These are phyloP conservation scores for Muscicapa comitata DNA, from an alignment of 2,797 vertebrate species.

Conservation along the genomic window DNA sequence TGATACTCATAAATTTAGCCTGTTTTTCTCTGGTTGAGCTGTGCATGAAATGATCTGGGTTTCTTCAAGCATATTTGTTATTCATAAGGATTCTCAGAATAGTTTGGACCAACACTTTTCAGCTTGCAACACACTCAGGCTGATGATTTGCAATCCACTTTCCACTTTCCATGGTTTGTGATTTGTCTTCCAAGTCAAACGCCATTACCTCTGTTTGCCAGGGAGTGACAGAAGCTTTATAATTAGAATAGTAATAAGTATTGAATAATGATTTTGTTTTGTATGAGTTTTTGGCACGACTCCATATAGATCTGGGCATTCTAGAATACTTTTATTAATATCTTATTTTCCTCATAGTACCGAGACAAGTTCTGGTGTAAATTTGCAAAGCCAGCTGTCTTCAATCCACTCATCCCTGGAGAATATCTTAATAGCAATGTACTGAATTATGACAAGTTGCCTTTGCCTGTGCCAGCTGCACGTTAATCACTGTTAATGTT, in stretches of 20 bases:
- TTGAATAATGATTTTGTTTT: constrained; percentile 24
- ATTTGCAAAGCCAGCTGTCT: constrained; percentile 32
- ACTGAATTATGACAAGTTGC: constrained; percentile 12
- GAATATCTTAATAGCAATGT: not conserved
- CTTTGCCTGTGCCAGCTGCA: not conserved
- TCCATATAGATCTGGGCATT: not conserved
- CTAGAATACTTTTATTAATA: constrained; percentile 8
- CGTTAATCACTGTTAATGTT: not conserved
- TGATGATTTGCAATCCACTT: constrained; percentile 50
- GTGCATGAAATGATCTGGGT: constrained; percentile 10
- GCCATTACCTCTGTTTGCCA: constrained; percentile 6
- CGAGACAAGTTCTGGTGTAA: not conserved
- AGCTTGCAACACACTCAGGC: not conserved
- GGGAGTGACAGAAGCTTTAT: constrained; percentile 18
- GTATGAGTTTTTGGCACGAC: not conserved
- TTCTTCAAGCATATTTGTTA: constrained; percentile 27
- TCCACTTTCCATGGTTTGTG: not conserved
- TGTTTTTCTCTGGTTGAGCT: constrained; percentile 19
- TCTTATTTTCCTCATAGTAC: not conserved
- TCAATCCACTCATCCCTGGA: not conserved
- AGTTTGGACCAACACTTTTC: not conserved
- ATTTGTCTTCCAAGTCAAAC: constrained; percentile 30
- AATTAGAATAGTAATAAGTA: constrained; percentile 32
- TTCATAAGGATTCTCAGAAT: constrained; percentile 28
- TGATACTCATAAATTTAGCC: constrained; percentile 20